Evolutionary conservation across 2,113 vertebrate genomes (phyloP).

Genomic region (Anoura caudifer): DNA sequence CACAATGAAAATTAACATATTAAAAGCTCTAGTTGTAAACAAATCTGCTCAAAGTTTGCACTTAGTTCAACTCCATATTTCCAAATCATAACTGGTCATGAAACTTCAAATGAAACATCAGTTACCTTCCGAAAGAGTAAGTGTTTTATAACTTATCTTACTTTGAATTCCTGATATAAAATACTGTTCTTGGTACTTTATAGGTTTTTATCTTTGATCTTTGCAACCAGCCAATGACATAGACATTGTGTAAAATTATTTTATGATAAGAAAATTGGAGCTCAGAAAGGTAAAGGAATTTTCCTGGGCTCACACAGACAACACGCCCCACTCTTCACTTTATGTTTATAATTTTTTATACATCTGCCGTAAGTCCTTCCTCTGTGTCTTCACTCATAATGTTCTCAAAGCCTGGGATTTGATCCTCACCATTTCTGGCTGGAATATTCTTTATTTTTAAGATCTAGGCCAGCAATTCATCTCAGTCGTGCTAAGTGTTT

Average conservation of each 20-base stretch:
- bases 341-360: neutral
- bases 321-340: neutral
- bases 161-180: constrained; percentile 31
- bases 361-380: neutral
- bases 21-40: neutral
- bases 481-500: neutral
- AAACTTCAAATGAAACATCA: neutral
- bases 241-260: neutral
- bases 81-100: neutral
- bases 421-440: neutral
- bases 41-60: neutral
- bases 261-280: neutral
- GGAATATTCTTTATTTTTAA: neutral
- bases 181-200: neutral
- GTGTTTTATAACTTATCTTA: neutral
- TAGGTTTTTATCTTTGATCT: constrained; percentile 1
- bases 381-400: neutral
- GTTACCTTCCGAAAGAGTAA: neutral
- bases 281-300: neutral
- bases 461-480: neutral
- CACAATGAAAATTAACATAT: neutral
- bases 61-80: neutral
- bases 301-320: neutral
- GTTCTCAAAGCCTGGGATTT: neutral
- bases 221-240: neutral